Evolutionary conservation across 2,113 vertebrate genomes (phyloP).

Genomic region (Parotia lawesii): DNA sequence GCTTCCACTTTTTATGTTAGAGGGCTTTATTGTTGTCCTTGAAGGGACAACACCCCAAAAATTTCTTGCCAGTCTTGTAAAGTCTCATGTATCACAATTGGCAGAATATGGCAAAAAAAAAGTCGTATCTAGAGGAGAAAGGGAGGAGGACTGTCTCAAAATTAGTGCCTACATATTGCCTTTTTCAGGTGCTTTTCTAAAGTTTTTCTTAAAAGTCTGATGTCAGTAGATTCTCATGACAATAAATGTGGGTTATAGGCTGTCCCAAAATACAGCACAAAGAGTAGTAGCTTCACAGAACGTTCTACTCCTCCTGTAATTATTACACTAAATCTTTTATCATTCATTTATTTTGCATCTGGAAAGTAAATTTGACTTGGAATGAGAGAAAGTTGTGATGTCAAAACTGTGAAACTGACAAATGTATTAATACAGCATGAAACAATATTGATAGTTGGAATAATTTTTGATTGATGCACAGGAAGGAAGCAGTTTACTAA

Average conservation of each 20-base stretch:
- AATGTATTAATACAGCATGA: background rate
- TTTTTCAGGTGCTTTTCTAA: background rate
- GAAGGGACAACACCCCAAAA: background rate
- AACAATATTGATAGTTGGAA: background rate
- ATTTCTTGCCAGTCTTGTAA: background rate
- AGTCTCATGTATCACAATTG: background rate
- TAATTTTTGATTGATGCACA: background rate
- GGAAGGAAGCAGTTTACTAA: background rate
- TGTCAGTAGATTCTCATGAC: background rate
- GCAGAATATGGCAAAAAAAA: background rate
- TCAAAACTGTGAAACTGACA: background rate
- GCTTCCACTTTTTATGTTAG: background rate
- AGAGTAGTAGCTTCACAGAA: background rate
- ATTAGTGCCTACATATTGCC: background rate
- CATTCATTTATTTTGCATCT: background rate
- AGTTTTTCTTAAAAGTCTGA: background rate
- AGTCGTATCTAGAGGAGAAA: background rate
- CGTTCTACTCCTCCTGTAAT: background rate
- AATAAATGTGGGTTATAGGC: background rate
- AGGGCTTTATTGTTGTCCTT: background rate
- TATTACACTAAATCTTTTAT: background rate
- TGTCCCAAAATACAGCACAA: background rate
- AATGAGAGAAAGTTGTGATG: background rate
- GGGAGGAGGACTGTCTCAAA: background rate
- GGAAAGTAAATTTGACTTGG: background rate